These are phyloP conservation scores for Actinia equina DNA, from an alignment of 64 coral and sea anemone genomes.

Conservation along the genomic window DNA sequence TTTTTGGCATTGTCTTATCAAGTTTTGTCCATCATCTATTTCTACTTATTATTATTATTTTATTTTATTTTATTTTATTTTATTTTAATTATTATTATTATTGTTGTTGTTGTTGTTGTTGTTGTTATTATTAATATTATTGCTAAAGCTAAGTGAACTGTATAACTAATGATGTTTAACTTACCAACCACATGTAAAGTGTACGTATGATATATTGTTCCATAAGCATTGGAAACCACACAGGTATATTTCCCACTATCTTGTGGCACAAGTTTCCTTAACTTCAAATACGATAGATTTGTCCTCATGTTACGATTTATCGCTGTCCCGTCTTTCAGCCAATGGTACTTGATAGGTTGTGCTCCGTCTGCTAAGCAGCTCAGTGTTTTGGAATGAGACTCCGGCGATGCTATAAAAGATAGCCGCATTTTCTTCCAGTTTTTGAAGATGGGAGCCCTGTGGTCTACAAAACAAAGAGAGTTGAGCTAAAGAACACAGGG, in stretches of 20 bases:
- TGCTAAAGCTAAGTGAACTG: too few species aligned
- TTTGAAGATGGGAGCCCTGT: not conserved
- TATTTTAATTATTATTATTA: too few species aligned
- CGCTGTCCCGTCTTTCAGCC: slow-evolving; percentile 32
- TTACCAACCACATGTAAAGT: slow-evolving; percentile 33
- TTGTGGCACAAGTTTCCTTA: not conserved
- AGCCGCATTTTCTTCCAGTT: not conserved
- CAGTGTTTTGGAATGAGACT: not conserved
- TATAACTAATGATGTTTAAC: not conserved
- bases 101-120: too few species aligned
- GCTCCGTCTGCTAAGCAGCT: slow-evolving; percentile 31
- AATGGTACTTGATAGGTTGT: slow-evolving; percentile 29
- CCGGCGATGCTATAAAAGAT: slow-evolving; percentile 33
- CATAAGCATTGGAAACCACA: slow-evolving; percentile 35
- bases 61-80: too few species aligned
- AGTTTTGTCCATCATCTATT: too few species aligned
- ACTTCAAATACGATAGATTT: slow-evolving; percentile 11
- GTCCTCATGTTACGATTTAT: slow-evolving; percentile 15
- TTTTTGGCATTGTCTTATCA: too few species aligned
- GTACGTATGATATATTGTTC: slow-evolving; percentile 40
- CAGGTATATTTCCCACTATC: slow-evolving; percentile 45
- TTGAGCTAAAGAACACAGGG: too few species aligned
- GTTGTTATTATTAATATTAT: too few species aligned
- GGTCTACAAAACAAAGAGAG: not conserved
- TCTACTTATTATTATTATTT: too few species aligned